phyloP scores from a whole-genome alignment of 2,113 vertebrate species.

The Salvelinus fontinalis region DNA sequence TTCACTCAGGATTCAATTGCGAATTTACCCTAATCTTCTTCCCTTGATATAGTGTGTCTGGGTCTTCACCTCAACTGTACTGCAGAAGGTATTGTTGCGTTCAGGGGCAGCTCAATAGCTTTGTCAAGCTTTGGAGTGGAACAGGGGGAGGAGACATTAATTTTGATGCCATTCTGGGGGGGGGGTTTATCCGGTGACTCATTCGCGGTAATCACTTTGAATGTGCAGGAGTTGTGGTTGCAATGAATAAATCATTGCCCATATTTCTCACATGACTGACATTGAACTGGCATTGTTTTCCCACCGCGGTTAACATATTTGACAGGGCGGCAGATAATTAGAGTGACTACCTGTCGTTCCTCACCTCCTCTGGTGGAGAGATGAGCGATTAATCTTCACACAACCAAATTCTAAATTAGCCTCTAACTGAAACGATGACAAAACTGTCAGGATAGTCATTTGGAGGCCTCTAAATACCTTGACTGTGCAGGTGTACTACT shows the following conservation, averaged over 20 bases:
- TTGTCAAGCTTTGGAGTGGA: background rate
- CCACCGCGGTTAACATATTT: background rate
- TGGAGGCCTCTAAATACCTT: background rate
- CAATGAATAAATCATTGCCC: conserved; percentile 1
- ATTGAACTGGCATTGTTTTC: conserved; percentile 2
- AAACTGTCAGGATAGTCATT: background rate
- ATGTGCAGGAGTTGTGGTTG: background rate
- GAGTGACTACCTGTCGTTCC: background rate
- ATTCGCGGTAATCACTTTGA: background rate
- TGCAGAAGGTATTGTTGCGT: background rate
- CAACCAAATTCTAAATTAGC: conserved; percentile 2
- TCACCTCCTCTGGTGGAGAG: background rate
- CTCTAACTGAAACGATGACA: background rate
- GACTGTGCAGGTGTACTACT: background rate
- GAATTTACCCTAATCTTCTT: conserved; percentile 44
- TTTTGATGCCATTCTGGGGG: background rate
- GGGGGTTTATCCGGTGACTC: background rate
- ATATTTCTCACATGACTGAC: conserved; percentile 4
- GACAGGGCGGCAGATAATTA: conserved; percentile 1
- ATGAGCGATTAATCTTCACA: conserved; percentile 1
- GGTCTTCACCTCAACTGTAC: background rate
- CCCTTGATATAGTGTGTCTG: conserved; percentile 22
- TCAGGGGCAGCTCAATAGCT: background rate
- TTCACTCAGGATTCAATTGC: conserved; percentile 29
- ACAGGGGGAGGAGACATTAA: conserved; percentile 2